These are phyloP conservation scores for Antedon mediterranea DNA, from an alignment of 53 echinoderm and acorn worm species.

Conservation along the genomic window DNA sequence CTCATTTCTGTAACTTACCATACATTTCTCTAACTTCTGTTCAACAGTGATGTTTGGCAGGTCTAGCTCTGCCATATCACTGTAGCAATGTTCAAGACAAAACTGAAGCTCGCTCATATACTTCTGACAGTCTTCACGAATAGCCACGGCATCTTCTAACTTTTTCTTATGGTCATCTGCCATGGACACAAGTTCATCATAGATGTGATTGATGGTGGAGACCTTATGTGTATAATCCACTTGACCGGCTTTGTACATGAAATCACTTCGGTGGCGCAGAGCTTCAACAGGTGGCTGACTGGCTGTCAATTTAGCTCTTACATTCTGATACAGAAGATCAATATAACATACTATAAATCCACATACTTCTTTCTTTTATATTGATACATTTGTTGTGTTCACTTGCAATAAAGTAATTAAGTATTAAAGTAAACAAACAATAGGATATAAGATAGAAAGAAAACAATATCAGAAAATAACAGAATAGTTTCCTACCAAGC, in stretches of 20 bases:
- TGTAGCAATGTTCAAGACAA: conserved; percentile 45
- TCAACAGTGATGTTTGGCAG: conserved; percentile 48
- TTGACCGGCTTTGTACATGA: conserved; percentile 55
- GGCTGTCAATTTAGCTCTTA: conserved; percentile 31
- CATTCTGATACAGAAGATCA: conserved; percentile 25
- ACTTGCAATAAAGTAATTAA: no score
- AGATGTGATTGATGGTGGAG: conserved; percentile 30
- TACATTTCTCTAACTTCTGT: conserved; percentile 48
- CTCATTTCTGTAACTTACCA: conserved; percentile 3
- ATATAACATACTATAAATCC: background rate
- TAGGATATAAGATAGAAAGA: no score
- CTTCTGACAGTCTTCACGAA: conserved; percentile 32
- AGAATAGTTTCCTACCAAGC: conserved; percentile 18
- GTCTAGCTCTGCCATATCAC: conserved; percentile 32
- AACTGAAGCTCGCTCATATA: conserved; percentile 27
- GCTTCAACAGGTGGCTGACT: conserved; percentile 48
- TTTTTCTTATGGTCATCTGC: conserved; percentile 8
- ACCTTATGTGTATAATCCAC: conserved; percentile 53
- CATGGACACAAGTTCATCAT: conserved; percentile 33
- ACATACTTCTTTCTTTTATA: no score
- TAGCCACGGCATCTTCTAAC: conserved; percentile 33
- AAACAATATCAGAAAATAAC: no score
- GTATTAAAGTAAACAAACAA: no score
- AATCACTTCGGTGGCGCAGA: conserved; percentile 22
- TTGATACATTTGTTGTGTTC: no score